Conservation (phyloP, 2,888 invertebrate species). For the Cecidostiba fungosa region DNA sequence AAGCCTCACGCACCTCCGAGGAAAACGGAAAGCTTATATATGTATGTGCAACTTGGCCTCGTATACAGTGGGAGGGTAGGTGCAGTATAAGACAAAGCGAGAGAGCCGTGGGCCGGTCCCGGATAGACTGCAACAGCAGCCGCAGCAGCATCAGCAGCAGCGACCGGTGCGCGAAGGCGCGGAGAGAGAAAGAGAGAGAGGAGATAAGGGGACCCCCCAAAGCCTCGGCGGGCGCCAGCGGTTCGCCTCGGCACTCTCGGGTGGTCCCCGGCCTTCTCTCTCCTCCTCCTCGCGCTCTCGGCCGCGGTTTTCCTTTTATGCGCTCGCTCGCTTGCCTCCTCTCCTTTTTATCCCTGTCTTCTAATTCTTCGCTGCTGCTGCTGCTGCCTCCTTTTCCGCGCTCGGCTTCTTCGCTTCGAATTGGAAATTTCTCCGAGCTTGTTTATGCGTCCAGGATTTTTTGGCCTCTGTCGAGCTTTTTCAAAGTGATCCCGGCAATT, state of each 20-base stretch:
- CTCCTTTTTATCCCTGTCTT: constrained; percentile 48
- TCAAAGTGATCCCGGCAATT: not conserved
- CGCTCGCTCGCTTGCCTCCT: constrained; percentile 30
- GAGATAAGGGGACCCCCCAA: constrained; percentile 79
- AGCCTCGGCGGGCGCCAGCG: constrained; percentile 77
- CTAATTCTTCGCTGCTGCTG: constrained; percentile 49
- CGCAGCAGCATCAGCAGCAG: no score
- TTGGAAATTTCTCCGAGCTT: constrained; percentile 36
- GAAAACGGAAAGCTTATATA: constrained; percentile 47
- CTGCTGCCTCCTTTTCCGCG: constrained; percentile 36
- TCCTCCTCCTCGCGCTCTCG: constrained; percentile 51
- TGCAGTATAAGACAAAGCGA: constrained; percentile 1
- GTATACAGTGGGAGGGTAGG: constrained; percentile 62
- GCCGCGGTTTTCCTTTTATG: constrained; percentile 61
- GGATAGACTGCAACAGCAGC: constrained; percentile 71
- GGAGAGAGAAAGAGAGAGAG: constrained; percentile 67
- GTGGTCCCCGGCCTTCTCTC: constrained; percentile 73
- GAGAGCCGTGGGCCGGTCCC: constrained; percentile 71
- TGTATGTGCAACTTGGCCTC: constrained; percentile 10
- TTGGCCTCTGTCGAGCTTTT: not conserved
- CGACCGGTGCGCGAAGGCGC: constrained; percentile 42
- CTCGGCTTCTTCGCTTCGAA: constrained; percentile 34
- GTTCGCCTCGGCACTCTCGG: constrained; percentile 78
- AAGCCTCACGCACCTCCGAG: constrained; percentile 1
- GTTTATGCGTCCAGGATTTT: constrained; percentile 21